Base-by-base conservation (phyloP, 1,140 invertebrate species). In the Cataglyphis hispanica region DNA sequence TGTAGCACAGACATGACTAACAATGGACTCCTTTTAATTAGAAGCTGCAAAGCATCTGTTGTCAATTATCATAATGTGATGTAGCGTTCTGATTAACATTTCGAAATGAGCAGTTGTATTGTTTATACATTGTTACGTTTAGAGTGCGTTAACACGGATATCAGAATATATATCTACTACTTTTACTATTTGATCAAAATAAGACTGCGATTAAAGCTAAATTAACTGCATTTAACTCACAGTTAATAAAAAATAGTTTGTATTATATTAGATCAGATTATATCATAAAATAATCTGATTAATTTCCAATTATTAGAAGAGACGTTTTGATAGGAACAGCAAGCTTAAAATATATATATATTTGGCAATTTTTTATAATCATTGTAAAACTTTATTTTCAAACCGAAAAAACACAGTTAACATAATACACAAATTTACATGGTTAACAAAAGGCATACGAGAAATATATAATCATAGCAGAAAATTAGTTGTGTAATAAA, bases 51-150 rank as follows among this genome's bases (percentile, higher is more conserved):
- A 92, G 90, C 92, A 93, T 89, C 90, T 93, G 91, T 90, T 75
- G 88, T 92, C 88, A 89, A 93, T 93, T 92, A 93, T 87, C 90
- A 92, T 92, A 92, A 91, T 89, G 87, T 86, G 74, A 83, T 67
- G 78, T 83, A 83, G 34, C 2, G 10, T 67, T 67, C 43, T 22
- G 53, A 67, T 78, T 69, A 69, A 46, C 66, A 69, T 69, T 67
- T 53, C 25, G 34, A 76, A 61, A 56, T 61, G 43, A 61, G 34
- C 56, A 43, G 31, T 80, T 69, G 63, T 69, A 27, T 69, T 67
- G 1, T 22, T 80, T 37, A n/a, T 22, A 80, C 61, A 27, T 64
- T 77, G 58, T 34, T 40, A 25, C 19, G 61, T 40, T 77, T 11
- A n/a, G 58, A 67, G 76, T 67, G 19, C 76, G 53, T 80, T 80